These are phyloP conservation scores for Pimephales promelas DNA, from an alignment of 2,113 vertebrate species.

Conservation along the genomic window DNA sequence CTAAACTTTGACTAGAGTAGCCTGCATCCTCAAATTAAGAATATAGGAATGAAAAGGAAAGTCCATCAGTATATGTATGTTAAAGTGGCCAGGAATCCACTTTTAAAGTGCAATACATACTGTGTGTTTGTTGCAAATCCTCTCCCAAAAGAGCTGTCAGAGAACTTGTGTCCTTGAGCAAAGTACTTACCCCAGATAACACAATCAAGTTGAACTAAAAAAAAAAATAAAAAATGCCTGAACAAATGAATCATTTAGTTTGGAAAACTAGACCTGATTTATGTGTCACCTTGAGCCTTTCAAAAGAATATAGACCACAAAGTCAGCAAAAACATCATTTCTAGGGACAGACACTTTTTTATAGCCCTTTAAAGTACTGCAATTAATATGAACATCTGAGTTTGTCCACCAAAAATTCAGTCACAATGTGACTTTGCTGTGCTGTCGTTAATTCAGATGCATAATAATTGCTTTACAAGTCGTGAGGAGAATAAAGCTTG, in stretches of 20 bases:
- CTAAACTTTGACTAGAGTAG: not conserved
- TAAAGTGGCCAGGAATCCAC: too few species aligned
- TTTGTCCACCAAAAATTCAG: constrained; percentile 39
- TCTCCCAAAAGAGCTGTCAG: not conserved
- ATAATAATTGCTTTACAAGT: constrained; percentile 54
- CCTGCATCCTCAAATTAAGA: not conserved
- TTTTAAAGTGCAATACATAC: too few species aligned
- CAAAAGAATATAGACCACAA: not conserved
- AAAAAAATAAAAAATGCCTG: not conserved
- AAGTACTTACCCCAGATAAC: not conserved
- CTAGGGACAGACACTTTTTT: constrained; percentile 7
- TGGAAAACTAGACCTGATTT: constrained; percentile 6
- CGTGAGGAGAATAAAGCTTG: constrained; percentile 56
- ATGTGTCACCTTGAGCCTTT: constrained; percentile 28
- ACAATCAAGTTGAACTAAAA: not conserved
- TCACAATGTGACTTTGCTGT: constrained; percentile 47
- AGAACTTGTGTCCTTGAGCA: not conserved
- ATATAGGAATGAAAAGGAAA: not conserved
- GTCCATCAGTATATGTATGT: not conserved
- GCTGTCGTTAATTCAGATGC: constrained; percentile 58
- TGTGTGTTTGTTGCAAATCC: not conserved
- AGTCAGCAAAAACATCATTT: not conserved
- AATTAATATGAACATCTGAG: constrained; percentile 46
- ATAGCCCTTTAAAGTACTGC: constrained; percentile 27
- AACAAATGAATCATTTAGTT: not conserved